Conservation (phyloP, 2,113 vertebrate genomes). For the Thunnus thynnus region DNA sequence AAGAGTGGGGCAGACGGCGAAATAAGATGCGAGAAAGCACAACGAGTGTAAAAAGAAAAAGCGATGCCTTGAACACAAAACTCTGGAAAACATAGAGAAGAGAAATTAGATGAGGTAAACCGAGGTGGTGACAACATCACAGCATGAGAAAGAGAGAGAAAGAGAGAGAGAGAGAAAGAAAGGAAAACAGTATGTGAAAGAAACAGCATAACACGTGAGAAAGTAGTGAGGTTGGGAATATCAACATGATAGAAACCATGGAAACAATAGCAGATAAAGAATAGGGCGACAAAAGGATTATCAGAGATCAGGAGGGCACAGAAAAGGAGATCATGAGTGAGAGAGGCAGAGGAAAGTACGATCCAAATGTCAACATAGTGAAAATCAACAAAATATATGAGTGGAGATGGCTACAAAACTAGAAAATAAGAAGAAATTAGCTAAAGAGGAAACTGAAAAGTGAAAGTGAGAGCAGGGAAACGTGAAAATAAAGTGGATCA, state of each 20-base stretch:
- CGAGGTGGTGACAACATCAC: slow-evolving; percentile 59
- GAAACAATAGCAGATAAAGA: slow-evolving; percentile 56
- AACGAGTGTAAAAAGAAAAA: slow-evolving; percentile 74
- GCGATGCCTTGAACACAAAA: slow-evolving; percentile 85
- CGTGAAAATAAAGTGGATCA: background rate
- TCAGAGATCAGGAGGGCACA: slow-evolving; percentile 32
- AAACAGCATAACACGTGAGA: slow-evolving; percentile 34
- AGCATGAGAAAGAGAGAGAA: slow-evolving; percentile 55
- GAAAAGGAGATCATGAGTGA: slow-evolving; percentile 29
- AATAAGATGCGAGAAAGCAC: slow-evolving; percentile 66
- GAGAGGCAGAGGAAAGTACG: slow-evolving; percentile 17
- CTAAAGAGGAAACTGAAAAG: background rate
- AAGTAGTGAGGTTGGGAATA: slow-evolving; percentile 37
- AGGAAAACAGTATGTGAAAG: slow-evolving; percentile 39
- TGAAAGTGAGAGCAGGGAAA: background rate
- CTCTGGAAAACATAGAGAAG: slow-evolving; percentile 90
- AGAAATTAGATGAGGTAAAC: slow-evolving; percentile 85
- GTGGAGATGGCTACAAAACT: slow-evolving; percentile 11
- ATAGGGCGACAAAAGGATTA: slow-evolving; percentile 25
- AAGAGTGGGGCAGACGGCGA: slow-evolving; percentile 39
- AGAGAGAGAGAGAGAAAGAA: slow-evolving; percentile 19
- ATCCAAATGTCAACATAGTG: slow-evolving; percentile 28
- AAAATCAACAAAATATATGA: background rate
- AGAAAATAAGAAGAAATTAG: slow-evolving; percentile 23
- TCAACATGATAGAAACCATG: slow-evolving; percentile 56